Percentiles rank a stretch among this genome's conserved stretches.
These are phyloP conservation scores for Athripsodes cinereus DNA, from an alignment of 2,888 invertebrate species.

Conservation along the genomic window DNA sequence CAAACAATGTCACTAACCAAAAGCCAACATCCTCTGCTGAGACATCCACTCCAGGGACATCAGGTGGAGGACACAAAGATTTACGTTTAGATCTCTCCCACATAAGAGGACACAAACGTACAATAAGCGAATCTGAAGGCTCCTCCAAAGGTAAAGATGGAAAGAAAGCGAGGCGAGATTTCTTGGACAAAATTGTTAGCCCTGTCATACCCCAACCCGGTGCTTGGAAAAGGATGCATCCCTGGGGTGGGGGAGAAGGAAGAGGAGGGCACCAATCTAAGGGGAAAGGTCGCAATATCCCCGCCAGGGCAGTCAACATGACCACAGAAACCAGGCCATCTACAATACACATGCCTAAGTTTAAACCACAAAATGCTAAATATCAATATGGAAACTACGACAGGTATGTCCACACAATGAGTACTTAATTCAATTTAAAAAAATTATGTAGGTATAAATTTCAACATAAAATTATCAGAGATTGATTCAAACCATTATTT, in stretches of 20 bases:
- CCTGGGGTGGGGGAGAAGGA: slow-evolving; percentile 42
- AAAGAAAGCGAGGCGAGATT: slow-evolving; percentile 60
- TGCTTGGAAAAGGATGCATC: slow-evolving; percentile 61
- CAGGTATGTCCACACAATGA: too few relatives aligned
- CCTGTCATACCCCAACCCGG: slow-evolving; percentile 88
- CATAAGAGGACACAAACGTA: slow-evolving; percentile 40
- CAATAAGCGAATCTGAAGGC: slow-evolving; percentile 51
- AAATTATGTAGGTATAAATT: too few relatives aligned
- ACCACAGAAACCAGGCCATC: slow-evolving; percentile 36
- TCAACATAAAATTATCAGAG: too few relatives aligned
- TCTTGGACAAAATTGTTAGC: slow-evolving; percentile 84
- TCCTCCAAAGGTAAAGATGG: slow-evolving; percentile 49
- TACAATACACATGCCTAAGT: slow-evolving; percentile 50
- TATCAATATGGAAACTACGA: slow-evolving; percentile 97
- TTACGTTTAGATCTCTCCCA: slow-evolving; percentile 31
- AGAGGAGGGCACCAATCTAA: slow-evolving; percentile 41
- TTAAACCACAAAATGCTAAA: slow-evolving; percentile 68
- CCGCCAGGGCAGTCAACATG: slow-evolving; percentile 4
- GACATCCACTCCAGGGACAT: slow-evolving; percentile 32
- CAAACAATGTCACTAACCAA: slow-evolving; percentile 12
- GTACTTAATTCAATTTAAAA: too few relatives aligned
- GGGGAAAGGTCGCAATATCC: slow-evolving; percentile 36
- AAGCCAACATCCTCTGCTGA: slow-evolving; percentile 29
- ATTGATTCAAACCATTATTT: too few relatives aligned
- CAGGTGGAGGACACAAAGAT: slow-evolving; percentile 30